Base-by-base conservation (phyloP, 2,797 vertebrate genomes). In the Liasis olivaceus region DNA sequence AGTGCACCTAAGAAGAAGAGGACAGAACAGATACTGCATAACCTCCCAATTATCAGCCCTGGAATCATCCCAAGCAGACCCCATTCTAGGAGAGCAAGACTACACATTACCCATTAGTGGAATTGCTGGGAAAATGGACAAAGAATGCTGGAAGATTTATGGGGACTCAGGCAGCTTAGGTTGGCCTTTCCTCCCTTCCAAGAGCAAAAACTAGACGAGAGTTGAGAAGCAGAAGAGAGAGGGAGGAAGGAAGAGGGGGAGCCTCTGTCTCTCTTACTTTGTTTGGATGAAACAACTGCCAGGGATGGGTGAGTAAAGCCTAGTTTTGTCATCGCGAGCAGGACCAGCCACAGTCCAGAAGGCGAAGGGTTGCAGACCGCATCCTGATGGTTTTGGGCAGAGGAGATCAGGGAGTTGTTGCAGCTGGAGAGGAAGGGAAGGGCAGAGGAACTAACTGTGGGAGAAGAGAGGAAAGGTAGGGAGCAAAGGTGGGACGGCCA, bases 221-320 rank as follows among this genome's bases (percentile, higher is more conserved):
- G 51, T 51, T 51, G 51, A 51, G 51, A 51, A 51, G 51, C 51
- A 51, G 5, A 51, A n/a, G 64, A 7, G 24, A 63, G 59, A 24
- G 14, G 36, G 26, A 2, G 28, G 22, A 22, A 42, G 28, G 26
- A 59, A 51, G 20, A 47, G 22, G 20, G 36, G 22, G 26, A 22
- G 3, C 36, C 47, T 47, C 36, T 14, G 14, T 51, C 26, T 36
- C 64, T 77, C 92, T 93, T 93, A 93, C 92, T 87, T 66, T 90
- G 89, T 93, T 89, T 85, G 24, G 66, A 62, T 24, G 62, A 31
- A 66, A 28, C 24, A 15, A 63, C 24, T 11, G 28, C 36, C 62
- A 58, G 85, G 59, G 51, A 51, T 12, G 4, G 11, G 2, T n/a
- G 6, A 2, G 36, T 36, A 51, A 22, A 42, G 51, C 26, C 62